Evolutionary conservation across 2,113 vertebrate genomes (phyloP).

Genomic region (Apeltes quadracus): DNA sequence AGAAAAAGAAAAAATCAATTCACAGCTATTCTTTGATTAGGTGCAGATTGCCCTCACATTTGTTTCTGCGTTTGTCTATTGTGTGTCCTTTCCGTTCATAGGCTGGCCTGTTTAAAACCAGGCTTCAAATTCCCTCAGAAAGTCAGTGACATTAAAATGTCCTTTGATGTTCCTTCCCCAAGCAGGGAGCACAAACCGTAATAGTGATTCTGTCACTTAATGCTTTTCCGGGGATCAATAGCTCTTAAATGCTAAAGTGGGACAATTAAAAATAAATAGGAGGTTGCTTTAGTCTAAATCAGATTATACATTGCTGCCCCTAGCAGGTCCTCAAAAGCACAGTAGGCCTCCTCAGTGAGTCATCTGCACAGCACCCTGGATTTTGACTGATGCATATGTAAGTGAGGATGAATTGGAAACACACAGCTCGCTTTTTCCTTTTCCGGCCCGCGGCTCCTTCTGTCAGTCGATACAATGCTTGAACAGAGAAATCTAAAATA

Average conservation of each 20-base stretch:
- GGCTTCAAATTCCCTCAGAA: constrained; percentile 98
- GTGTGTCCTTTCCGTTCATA: constrained; percentile 98
- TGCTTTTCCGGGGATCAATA: constrained; percentile 98
- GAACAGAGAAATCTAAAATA: constrained; percentile 15
- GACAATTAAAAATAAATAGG: constrained; percentile 97
- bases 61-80: constrained; percentile 93
- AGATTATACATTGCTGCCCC: constrained; percentile 83
- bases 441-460: constrained; percentile 30
- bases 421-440: constrained; percentile 47
- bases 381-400: constrained; percentile 82
- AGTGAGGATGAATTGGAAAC: constrained; percentile 77
- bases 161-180: constrained; percentile 99
- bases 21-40: constrained; percentile 92
- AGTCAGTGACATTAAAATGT: constrained; percentile 99
- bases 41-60: constrained; percentile 93
- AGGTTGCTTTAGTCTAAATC: constrained; percentile 83
- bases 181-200: constrained; percentile 98
- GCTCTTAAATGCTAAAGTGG: constrained; percentile 98
- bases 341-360: constrained; percentile 81
- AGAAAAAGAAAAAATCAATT: constrained; percentile 88
- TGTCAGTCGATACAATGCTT: constrained; percentile 41
- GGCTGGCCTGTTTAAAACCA: constrained; percentile 89
- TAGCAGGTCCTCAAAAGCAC: constrained; percentile 84
- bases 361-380: constrained; percentile 77
- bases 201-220: constrained; percentile 97